Base-by-base conservation (phyloP, 1,140 invertebrate genomes). In the Diabrotica virgifera region DNA sequence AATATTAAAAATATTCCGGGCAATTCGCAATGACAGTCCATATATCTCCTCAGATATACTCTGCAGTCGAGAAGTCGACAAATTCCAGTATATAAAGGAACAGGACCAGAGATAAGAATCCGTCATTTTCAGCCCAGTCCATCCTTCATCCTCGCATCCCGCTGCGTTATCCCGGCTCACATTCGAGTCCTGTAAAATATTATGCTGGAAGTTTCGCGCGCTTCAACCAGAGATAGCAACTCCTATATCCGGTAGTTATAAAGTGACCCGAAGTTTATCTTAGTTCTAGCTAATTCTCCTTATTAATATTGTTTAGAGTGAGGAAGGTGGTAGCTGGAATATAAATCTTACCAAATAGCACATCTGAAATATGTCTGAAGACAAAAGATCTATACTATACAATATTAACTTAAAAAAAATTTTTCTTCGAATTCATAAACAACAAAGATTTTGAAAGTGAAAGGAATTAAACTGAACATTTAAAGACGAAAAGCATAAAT, bases 11-110 rank as follows among this genome's bases (percentile, higher is more conserved):
- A 46, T 46, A 46, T 46, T 46, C 40, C n/a, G 8, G n/a, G 40
- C 8, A 46, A 46, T 46, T n/a, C 40, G 8, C n/a, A 46, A 46
- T 10, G 40, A 46, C 40, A 46, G 40, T 46, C 40, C 40, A 46
- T 46, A 46, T 46, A 10, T 46, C n/a, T n/a, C 4, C 8, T 46
- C 8, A 46, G 8, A 46, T 46, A 8, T 46, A 46, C 40, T 46
- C n/a, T 3, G n/a, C 4, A 46, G 40, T 46, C n/a, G 40, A 46
- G 40, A 46, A 46, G 40, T 46, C 40, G 40, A 46, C 40, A 46
- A 46, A 46, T 46, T 46, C n/a, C 40, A 46, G 40, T 46, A 46
- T 46, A 46, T 46, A 46, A 46, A 46, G 40, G 40, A 46, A 46
- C n/a, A 46, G 40, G 40, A 8, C 8, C 40, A 10, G 40, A 46